Evolutionary conservation across 2,797 vertebrate genomes (phyloP), one percentile per base, ranked within the genome.

Genomic region (Chaunax sp.): DNA sequence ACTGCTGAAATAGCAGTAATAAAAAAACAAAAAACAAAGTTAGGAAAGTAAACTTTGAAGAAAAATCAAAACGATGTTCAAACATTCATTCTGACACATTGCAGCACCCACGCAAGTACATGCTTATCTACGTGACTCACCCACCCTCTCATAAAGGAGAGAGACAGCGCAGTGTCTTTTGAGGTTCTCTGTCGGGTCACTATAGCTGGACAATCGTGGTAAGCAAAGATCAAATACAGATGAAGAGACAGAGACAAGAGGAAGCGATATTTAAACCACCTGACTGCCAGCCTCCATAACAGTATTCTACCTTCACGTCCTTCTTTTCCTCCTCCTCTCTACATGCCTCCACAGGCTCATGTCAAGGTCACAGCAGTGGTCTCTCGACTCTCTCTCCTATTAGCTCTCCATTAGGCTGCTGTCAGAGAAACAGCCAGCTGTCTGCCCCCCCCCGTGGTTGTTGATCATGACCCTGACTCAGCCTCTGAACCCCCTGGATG

Each of bases 361-460:
- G 78, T 80, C 80, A 88, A 87, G 83, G 89, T 85, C 75, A 82
- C 70, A 81, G 75, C 64, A 64, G 38, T 55, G 54, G 60, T 75
- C 75, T 72, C 63, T 43, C 79, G 74, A 56, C 26, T 72, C 65
- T 83, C 40, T 59, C 28, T 79, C 69, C 80, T 80, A 86, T 90
- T 85, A 91, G 82, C 44, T 74, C 69, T 86, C 78, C 69, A 90
- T 92, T 89, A 89, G 78, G 61, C 65, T 53, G 18, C 75, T 87
- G 83, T 87, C 89, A 88, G 74, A 62, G 12, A 72, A 65, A 69
- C 71, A 86, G 71, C 82, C 86, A 81, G 81, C 82, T 85, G 83
- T 83, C 73, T 23, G 45, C 13, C 49, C 78, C 64, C 69, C 64
- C 65, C 73, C 51, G 72, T 72, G 63, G 78, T 46, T 75, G 78